Percentiles rank a stretch among this genome's conserved stretches.
These are phyloP conservation scores for Lithobates sylvaticus DNA, from an alignment of 2,797 vertebrate species.

Conservation along the genomic window DNA sequence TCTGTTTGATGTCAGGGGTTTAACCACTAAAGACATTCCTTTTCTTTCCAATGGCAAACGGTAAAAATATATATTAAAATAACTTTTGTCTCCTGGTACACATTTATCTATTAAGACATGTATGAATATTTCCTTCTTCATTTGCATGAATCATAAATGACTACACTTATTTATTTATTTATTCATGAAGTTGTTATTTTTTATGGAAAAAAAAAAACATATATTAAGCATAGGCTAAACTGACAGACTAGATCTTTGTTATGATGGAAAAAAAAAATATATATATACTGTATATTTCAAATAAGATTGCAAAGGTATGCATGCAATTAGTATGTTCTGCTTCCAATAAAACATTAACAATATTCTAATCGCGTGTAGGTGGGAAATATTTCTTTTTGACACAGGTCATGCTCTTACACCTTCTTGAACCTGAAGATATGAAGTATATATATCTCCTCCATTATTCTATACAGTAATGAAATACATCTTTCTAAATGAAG, in stretches of 20 bases:
- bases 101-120: conserved; percentile 62
- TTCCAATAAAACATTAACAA: neutral
- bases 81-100: conserved; percentile 57
- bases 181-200: conserved; percentile 45
- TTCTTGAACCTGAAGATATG: neutral
- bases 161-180: conserved; percentile 61
- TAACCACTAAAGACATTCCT: conserved; percentile 64
- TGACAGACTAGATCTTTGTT: conserved; percentile 49
- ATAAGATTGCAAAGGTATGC: too few species aligned
- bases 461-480: neutral
- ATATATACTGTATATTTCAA: too few species aligned
- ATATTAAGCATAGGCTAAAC: conserved; percentile 36
- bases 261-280: neutral
- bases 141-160: conserved; percentile 43
- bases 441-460: neutral
- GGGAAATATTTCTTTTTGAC: neutral
- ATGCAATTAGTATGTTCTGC: neutral
- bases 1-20: conserved; percentile 66
- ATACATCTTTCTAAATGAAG: too few species aligned
- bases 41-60: conserved; percentile 57
- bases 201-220: conserved; percentile 45
- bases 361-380: neutral
- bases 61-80: conserved; percentile 50
- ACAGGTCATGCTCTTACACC: neutral
- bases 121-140: conserved; percentile 48